Base-by-base conservation (phyloP, 2,888 invertebrate species). In the Adelphocoris suturalis region DNA sequence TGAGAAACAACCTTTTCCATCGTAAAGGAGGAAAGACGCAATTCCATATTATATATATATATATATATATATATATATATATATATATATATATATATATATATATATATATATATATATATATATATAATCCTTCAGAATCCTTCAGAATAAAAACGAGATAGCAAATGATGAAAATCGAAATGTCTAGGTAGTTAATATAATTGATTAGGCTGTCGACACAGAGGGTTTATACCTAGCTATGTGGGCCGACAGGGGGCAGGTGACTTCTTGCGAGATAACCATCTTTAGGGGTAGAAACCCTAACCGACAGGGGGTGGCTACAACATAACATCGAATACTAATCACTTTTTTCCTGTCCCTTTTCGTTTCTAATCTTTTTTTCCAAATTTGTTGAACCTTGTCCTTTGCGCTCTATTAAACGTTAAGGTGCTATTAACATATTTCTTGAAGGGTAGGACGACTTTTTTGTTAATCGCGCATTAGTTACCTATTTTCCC, bases 261-360 rank as follows among this genome's bases (percentile, higher is more conserved):
- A 68, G 68, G 68, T 68, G 68, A 68, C 68, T 68, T 68, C 68
- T 68, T 19, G 23, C 9, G 0, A 68, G 68, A 68, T 68, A 68
- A 68, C 27, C 68, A 68, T 68, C 68, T 68, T 23, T 68, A 68
- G 68, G 68, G 68, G 68, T 68, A 68, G 68, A 68, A 68, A 68
- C 68, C 68, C 68, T 68, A 68, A 68, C 68, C 68, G 68, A 68
- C 68, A 68, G 68, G 68, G 68, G 68, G 68, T 68, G 68, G 68
- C 68, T 23, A 68, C 68, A 68, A 68, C 68, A 68, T 23, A 68
- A 68, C 68, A 68, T 68, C 68, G 68, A 68, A 68, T 68, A 68
- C 68, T 68, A 68, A 68, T 68, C 19, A 68, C 68, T 68, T 68
- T 68, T 68, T 68, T 68, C 27, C 68, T 23, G 19, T 13, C 23